These are phyloP conservation scores for Rhogogaster chlorosoma DNA, from an alignment of 2,888 invertebrate species.

Conservation along the genomic window DNA sequence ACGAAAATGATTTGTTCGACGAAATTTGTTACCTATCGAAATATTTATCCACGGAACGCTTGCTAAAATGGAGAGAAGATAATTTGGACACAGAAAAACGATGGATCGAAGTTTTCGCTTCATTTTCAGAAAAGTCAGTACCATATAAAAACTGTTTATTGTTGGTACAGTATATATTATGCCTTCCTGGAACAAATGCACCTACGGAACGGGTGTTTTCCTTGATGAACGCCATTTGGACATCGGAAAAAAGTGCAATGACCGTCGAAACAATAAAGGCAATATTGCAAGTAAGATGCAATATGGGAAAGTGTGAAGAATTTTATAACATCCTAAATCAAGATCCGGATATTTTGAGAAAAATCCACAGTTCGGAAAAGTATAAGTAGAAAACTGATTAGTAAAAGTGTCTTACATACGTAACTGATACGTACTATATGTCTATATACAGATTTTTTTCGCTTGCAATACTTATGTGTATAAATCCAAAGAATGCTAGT, in stretches of 20 bases:
- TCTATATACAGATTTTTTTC: constrained; percentile 32
- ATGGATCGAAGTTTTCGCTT: constrained; percentile 49
- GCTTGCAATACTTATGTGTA: constrained; percentile 33
- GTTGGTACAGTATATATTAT: constrained; percentile 55
- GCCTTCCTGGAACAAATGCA: constrained; percentile 59
- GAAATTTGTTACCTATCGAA: constrained; percentile 38
- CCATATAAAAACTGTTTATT: constrained; percentile 43
- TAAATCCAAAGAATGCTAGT: constrained; percentile 14
- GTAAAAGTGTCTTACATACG: constrained; percentile 22
- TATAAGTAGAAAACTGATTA: constrained; percentile 32
- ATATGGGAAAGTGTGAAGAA: constrained; percentile 48
- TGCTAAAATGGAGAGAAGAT: constrained; percentile 41
- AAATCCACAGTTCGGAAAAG: constrained; percentile 35
- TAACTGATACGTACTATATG: constrained; percentile 15
- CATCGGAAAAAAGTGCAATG: constrained; percentile 50
- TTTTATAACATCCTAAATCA: constrained; percentile 33
- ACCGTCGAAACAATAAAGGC: constrained; percentile 47
- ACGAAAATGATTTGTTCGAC: constrained; percentile 31
- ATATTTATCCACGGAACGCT: constrained; percentile 29
- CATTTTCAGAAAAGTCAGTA: constrained; percentile 36
- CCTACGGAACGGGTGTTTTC: constrained; percentile 57
- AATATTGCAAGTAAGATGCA: constrained; percentile 48
- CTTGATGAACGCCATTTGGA: constrained; percentile 54
- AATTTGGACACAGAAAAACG: constrained; percentile 38
- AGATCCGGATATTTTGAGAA: constrained; percentile 24